phyloP scores from a whole-genome alignment of 2,797 vertebrate genomes.

The Carduelis carduelis region DNA sequence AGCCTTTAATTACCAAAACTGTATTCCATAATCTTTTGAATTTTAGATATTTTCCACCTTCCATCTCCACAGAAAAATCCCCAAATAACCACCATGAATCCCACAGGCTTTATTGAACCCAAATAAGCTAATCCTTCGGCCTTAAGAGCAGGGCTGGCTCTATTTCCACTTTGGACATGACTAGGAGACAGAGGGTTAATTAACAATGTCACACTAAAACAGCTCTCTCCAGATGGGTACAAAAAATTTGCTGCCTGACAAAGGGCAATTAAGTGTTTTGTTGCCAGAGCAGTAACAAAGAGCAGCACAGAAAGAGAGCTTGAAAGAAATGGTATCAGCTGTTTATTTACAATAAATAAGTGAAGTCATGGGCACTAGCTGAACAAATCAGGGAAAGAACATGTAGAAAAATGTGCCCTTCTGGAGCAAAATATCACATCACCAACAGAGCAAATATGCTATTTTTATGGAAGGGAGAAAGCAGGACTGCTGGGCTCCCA shows the following conservation, averaged over 20 bases:
- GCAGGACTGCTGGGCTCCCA: neutral
- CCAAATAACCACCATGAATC: neutral
- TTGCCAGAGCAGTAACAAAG: conserved; percentile 57
- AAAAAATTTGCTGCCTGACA: conserved; percentile 47
- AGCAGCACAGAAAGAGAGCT: conserved; percentile 27
- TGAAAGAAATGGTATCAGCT: conserved; percentile 57
- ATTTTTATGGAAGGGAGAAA: neutral
- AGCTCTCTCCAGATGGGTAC: conserved; percentile 8
- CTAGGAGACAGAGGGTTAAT: conserved; percentile 44
- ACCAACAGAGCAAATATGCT: neutral
- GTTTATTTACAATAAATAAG: conserved; percentile 66
- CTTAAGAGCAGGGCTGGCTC: neutral
- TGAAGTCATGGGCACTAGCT: conserved; percentile 51
- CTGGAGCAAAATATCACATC: conserved; percentile 15
- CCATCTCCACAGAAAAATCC: neutral
- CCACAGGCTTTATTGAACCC: neutral
- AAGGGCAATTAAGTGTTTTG: conserved; percentile 47
- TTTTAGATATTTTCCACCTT: neutral
- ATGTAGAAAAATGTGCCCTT: conserved; percentile 21
- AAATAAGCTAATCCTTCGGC: neutral
- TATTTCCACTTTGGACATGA: neutral
- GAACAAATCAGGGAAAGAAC: conserved; percentile 32
- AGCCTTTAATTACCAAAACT: neutral
- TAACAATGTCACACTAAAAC: neutral
- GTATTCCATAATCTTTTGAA: neutral